Evolutionary conservation across 1,140 invertebrate genomes (phyloP), one percentile per base, ranked within the genome.

Genomic region (Dufourea novaeangliae): DNA sequence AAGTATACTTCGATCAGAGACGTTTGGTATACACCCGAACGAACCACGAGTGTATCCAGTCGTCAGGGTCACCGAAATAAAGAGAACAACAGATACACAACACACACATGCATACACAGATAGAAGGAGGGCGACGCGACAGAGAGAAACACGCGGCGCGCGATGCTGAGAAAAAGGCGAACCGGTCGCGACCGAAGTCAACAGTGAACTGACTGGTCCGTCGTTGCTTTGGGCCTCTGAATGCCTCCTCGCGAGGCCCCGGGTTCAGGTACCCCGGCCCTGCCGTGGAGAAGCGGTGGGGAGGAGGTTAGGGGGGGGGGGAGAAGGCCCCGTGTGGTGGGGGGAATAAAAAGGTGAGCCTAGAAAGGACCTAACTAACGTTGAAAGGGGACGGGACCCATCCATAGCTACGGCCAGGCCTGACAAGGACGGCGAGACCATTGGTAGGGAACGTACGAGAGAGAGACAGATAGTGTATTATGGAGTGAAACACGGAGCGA

Each of bases 331-430:
- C 3, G 20, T n/a, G 6, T 75, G 82, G 87, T 85, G 87, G 88
- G 89, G 87, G 62, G 63, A 87, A 88, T 89, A 92, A 91, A 91
- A 92, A 91, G 88, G 87, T 87, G 83, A 88, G 87, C 86, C 90
- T 92, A 91, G 91, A 91, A 91, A 91, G 88, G 90, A 90, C 86
- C 89, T 89, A 90, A 88, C 87, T 86, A 87, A 89, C 80, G 77
- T 77, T 79, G 82, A 86, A 83, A 87, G 87, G 87, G 89, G 87
- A 91, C 87, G 88, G 63, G 72, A 59, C 69, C 74, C 80, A 74
- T 83, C 73, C 76, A 74, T 78, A 82, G 81, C 68, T 82, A 20
- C 75, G 75, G 66, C 79, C 46, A 52, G 73, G 66, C 44, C 71
- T 64, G 69, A 77, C 69, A 46, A 54, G 64, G 72, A 78, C 66